phyloP scores from a whole-genome alignment of 2,888 invertebrate genomes.

The Malachius bipustulatus region DNA sequence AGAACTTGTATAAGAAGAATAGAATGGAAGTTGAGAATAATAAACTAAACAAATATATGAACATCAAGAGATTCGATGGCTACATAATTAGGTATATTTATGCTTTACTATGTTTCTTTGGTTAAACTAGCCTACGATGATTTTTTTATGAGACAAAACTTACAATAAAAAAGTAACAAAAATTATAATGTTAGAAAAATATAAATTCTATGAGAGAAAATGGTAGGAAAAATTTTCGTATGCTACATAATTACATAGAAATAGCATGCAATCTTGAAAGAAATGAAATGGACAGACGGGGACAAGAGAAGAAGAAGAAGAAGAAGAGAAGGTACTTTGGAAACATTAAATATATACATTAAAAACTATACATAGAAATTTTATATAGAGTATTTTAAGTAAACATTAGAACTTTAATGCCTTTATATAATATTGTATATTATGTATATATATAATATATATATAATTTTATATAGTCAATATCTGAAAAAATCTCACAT shows the following conservation, averaged over 20 bases:
- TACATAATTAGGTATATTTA: too few species aligned
- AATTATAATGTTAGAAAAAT: conserved; percentile 14
- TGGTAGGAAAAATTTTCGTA: conserved; percentile 14
- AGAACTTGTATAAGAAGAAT: conserved; percentile 19
- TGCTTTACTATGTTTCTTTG: conserved; percentile 37
- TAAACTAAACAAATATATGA: conserved; percentile 20
- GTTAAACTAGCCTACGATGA: conserved; percentile 37
- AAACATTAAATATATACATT: conserved; percentile 32
- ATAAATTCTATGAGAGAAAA: conserved; percentile 21
- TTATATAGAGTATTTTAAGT: conserved; percentile 31
- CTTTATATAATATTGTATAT: conserved; percentile 32
- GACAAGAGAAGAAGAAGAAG: conserved; percentile 18
- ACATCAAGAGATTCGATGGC: conserved; percentile 25
- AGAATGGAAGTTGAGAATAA: conserved; percentile 23
- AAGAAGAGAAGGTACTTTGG: conserved; percentile 16
- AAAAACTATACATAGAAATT: conserved; percentile 34
- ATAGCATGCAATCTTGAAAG: conserved; percentile 15
- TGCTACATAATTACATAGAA: conserved; percentile 15
- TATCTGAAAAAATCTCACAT: conserved; percentile 33
- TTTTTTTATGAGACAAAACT: conserved; percentile 12
- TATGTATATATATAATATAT: conserved; percentile 32
- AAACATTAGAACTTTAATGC: conserved; percentile 32
- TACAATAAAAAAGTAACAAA: conserved; percentile 17
- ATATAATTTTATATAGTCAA: too few species aligned
- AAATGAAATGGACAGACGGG: conserved; percentile 18